phyloP scores from a whole-genome alignment of 1,140 invertebrate genomes.

The Pachypeltis micranthus region DNA sequence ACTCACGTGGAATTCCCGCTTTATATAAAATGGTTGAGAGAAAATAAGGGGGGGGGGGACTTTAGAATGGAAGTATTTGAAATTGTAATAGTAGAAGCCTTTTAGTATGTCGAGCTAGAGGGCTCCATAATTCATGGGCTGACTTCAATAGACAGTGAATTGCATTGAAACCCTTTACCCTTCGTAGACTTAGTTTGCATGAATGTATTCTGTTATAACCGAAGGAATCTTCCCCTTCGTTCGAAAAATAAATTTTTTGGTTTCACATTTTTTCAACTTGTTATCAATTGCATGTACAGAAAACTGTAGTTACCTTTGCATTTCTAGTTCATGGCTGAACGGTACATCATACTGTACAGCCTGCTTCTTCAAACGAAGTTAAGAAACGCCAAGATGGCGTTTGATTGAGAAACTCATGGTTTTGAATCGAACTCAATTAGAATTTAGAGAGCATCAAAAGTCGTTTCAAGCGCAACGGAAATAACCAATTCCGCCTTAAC shows the following conservation, averaged over 20 bases:
- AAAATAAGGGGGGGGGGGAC: not conserved
- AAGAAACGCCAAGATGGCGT: too few species aligned
- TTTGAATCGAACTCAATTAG: too few species aligned
- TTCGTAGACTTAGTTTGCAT: constrained; percentile 20
- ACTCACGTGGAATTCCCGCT: constrained; percentile 11
- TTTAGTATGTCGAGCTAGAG: constrained; percentile 22
- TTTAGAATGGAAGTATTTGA: constrained; percentile 14
- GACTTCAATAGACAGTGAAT: constrained; percentile 19
- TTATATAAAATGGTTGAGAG: constrained; percentile 8
- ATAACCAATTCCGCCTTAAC: too few species aligned
- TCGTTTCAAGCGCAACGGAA: too few species aligned
- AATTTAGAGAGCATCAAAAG: too few species aligned
- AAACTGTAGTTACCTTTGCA: too few species aligned
- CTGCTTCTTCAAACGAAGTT: too few species aligned
- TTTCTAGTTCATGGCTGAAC: too few species aligned
- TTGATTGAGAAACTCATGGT: too few species aligned
- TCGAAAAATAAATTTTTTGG: not conserved
- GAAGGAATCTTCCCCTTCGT: constrained; percentile 7
- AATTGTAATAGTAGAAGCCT: constrained; percentile 21
- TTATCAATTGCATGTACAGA: too few species aligned
- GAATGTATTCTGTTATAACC: constrained; percentile 22
- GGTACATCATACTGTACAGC: too few species aligned
- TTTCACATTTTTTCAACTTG: not conserved
- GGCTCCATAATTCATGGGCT: constrained; percentile 20
- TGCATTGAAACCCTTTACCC: constrained; percentile 14